Evolutionary conservation across 1,140 invertebrate genomes (phyloP).

Genomic region (Drosophila dunni): DNA sequence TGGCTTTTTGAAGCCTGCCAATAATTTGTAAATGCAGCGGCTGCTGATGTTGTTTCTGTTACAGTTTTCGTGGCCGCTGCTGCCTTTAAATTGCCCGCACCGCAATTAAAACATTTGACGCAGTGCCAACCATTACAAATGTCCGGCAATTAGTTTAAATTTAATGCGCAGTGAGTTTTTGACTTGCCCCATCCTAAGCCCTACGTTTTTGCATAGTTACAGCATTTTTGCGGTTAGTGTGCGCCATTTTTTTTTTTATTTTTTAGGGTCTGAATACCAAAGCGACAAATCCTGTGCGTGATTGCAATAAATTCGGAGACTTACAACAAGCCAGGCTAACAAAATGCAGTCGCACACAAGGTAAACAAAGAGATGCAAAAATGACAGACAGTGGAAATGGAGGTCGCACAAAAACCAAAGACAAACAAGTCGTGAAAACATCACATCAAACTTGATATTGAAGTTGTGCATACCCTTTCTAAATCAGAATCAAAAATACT

Average conservation of each 20-base stretch:
- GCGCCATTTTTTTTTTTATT: not conserved
- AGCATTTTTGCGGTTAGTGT: conserved; percentile 56
- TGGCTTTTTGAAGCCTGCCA: conserved; percentile 66
- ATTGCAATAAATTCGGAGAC: conserved; percentile 72
- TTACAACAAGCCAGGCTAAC: conserved; percentile 19
- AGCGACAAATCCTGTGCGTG: conserved; percentile 78
- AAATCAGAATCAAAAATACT: too few relatives aligned
- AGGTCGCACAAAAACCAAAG: conserved; percentile 45
- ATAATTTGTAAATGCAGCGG: conserved; percentile 68
- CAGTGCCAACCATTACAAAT: conserved; percentile 73
- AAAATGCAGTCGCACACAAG: conserved; percentile 61
- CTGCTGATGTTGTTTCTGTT: conserved; percentile 38
- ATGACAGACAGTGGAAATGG: conserved; percentile 37
- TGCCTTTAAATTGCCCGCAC: conserved; percentile 49
- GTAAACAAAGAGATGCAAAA: conserved; percentile 48
- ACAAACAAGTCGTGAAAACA: conserved; percentile 55
- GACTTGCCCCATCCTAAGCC: conserved; percentile 8
- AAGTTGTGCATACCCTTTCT: not conserved
- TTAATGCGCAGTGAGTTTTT: conserved; percentile 65
- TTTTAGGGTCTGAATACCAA: conserved; percentile 45
- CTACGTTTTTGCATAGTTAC: conserved; percentile 35
- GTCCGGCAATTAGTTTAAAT: conserved; percentile 77
- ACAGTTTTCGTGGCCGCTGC: conserved; percentile 34
- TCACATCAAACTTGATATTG: not conserved
- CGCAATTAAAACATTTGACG: conserved; percentile 72